Base-by-base conservation (phyloP, 2,888 invertebrate species). In the Tubulanus polymorphus region DNA sequence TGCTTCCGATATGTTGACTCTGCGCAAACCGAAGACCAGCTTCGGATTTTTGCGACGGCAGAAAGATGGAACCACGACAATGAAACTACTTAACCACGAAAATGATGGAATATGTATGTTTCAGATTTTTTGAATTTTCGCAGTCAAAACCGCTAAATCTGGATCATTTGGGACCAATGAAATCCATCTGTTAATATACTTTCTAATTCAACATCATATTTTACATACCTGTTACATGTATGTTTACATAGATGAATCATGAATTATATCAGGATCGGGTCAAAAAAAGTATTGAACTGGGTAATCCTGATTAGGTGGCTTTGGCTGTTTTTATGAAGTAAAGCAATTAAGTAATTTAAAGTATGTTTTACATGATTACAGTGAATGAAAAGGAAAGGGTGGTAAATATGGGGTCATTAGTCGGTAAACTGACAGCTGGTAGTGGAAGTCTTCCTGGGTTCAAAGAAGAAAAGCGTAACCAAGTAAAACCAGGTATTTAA, bases 1-100 rank as follows among this genome's bases (percentile, higher is more conserved):
- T 30, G 90, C 88, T 1, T 83, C 86, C 23, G 85, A 86, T 8
- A 84, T 85, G 70, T 76, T 88, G 8, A 83, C 69, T 48, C 65
- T 83, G 48, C 83, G 84, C 61, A 76, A 79, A 60, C 81, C 82
- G 2, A 79, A 80, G 48, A 79, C 79, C 51, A 78, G 81, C 81
- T 84, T 88, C 87, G 91, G 91, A 20, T 96, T 94, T 75, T 83
- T 96, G 25, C 84, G 93, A 28, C 90, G 92, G 80, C 86, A 87
- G 65, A 84, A 87, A 37, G 92, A 93, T 69, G 95, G 95, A 23
- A 90, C 88, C 37, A 94, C 94, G 0, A 90, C 93, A 28, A 79
- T 97, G 25, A 88, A 89, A 67, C 85, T 96, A 55, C 84, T 95
- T 5, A 88, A 89, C 35, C 87, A 88, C 15, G 86, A 87, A 18